Evolutionary conservation across 1,140 invertebrate species (phyloP).

Genomic region (Solenopsis invicta): DNA sequence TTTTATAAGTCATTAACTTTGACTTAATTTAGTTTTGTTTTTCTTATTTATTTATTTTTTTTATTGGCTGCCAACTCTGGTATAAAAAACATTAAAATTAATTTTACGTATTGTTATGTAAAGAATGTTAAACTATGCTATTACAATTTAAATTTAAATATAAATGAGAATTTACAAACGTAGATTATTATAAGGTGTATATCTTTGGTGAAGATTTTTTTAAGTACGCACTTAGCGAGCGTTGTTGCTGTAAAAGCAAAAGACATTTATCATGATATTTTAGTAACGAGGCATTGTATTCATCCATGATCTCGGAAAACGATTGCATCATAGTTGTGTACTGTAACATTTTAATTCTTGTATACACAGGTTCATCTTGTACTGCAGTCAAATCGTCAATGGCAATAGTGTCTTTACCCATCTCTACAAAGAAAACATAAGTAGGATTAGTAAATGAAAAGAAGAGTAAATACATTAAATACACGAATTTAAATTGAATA

Average conservation of each 20-base stretch:
- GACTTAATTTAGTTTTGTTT: no score
- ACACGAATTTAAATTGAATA: constrained; percentile 4
- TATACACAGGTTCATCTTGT: constrained; percentile 78
- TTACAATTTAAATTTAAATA: constrained; percentile 2
- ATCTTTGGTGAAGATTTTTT: not conserved
- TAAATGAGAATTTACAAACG: no score
- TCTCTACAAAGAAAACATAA: constrained; percentile 69
- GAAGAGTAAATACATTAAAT: not conserved
- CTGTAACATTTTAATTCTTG: constrained; percentile 87
- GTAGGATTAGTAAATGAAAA: not conserved
- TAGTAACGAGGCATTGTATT: constrained; percentile 92
- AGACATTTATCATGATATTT: constrained; percentile 92
- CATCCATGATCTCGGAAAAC: constrained; percentile 89
- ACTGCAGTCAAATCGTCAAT: constrained; percentile 78
- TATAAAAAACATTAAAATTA: no score
- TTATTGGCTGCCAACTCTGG: no score
- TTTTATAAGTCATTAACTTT: no score
- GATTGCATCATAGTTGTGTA: constrained; percentile 84
- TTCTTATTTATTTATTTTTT: no score
- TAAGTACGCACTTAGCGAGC: constrained; percentile 90
- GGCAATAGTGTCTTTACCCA: constrained; percentile 77
- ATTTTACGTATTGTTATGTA: not conserved
- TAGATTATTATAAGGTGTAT: not conserved
- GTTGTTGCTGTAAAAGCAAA: constrained; percentile 92
- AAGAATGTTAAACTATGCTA: not conserved